These are phyloP conservation scores for Drosophila peninsularis DNA, from an alignment of 2,888 invertebrate species.

Conservation along the genomic window DNA sequence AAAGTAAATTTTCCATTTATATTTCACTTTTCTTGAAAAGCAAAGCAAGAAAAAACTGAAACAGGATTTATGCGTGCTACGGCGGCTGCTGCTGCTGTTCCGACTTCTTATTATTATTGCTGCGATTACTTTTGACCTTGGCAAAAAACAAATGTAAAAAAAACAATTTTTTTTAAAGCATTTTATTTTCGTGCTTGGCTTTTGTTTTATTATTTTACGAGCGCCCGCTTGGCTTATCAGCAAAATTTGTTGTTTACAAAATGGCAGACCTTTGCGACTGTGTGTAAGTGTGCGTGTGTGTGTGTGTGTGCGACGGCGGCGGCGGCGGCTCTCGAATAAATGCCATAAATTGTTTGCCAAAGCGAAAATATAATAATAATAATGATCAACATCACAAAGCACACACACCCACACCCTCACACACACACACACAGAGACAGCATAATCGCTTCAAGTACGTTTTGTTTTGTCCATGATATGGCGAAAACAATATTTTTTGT, in stretches of 20 bases:
- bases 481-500: conserved; percentile 31
- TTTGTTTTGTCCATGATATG: conserved; percentile 44
- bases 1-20: conserved; percentile 61
- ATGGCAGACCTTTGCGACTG: conserved; percentile 62
- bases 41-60: not conserved
- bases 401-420: too few relatives aligned
- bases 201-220: conserved; percentile 40
- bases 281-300: conserved; percentile 9
- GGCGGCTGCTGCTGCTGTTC: too few relatives aligned
- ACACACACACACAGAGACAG: conserved; percentile 9
- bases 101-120: not conserved
- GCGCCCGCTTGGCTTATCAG: conserved; percentile 39
- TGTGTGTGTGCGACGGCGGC: too few relatives aligned
- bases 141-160: not conserved
- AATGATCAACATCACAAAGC: conserved; percentile 23
- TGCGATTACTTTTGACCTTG: conserved; percentile 68
- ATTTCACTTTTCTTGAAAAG: conserved; percentile 27
- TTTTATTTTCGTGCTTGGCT: conserved; percentile 17
- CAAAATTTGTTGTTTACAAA: conserved; percentile 69
- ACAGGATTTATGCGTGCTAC: conserved; percentile 56
- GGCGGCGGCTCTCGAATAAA: conserved; percentile 53
- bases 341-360: conserved; percentile 71
- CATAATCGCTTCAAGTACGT: conserved; percentile 53
- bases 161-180: conserved; percentile 23
- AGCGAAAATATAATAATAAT: conserved; percentile 39